phyloP scores from a whole-genome alignment of 2,888 invertebrate genomes.

The Stomorhina lunata region DNA sequence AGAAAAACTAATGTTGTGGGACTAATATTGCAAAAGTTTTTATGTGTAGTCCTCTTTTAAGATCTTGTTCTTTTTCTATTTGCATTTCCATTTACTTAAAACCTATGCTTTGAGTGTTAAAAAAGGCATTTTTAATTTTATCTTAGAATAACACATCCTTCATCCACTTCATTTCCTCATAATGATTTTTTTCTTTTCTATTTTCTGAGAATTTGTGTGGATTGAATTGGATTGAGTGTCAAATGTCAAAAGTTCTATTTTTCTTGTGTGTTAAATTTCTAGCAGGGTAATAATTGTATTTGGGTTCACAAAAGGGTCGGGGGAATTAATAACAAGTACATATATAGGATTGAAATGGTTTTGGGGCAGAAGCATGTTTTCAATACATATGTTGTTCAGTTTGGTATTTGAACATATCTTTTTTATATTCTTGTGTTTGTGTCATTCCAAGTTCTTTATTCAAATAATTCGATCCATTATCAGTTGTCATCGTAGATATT shows the following conservation, averaged over 20 bases:
- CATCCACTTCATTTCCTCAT: neutral
- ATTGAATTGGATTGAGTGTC: constrained; percentile 50
- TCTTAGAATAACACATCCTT: constrained; percentile 25
- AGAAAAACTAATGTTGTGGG: no score
- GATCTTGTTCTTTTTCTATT: neutral
- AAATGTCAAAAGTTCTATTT: constrained; percentile 61
- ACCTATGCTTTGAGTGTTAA: neutral
- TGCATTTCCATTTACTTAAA: neutral
- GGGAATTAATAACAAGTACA: no score
- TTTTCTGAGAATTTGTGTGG: neutral
- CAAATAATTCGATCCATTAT: constrained; percentile 77
- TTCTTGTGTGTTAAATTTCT: constrained; percentile 52
- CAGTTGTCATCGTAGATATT: constrained; percentile 76
- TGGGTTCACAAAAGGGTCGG: no score
- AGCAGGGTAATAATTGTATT: constrained; percentile 50
- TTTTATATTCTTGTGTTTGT: neutral
- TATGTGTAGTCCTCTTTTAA: neutral
- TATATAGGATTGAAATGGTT: no score
- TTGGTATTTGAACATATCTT: constrained; percentile 45
- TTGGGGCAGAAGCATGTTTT: no score
- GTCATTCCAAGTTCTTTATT: no score
- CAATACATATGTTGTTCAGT: constrained; percentile 6
- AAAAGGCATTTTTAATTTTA: constrained; percentile 21
- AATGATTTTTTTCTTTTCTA: neutral
- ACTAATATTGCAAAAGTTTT: no score